These are phyloP conservation scores for Drosophila acutilabella DNA, from an alignment of 2,888 invertebrate species.

Conservation along the genomic window DNA sequence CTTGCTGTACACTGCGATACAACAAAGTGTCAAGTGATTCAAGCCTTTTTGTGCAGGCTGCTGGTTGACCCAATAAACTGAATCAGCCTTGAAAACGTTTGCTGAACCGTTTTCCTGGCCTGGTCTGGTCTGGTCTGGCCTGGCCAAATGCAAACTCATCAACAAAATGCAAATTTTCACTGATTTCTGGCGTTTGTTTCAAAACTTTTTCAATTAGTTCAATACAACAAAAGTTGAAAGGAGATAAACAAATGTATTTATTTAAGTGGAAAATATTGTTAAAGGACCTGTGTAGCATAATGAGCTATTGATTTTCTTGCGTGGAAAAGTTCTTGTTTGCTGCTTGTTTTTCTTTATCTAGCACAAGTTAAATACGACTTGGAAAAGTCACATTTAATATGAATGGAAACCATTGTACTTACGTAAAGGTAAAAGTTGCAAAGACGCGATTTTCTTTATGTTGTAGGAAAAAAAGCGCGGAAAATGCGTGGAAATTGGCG, in stretches of 20 bases:
- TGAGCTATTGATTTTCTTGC: constrained; percentile 67
- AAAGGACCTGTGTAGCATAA: constrained; percentile 24
- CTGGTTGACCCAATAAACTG: constrained; percentile 20
- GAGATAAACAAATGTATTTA: constrained; percentile 1
- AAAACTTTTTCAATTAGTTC: constrained; percentile 69
- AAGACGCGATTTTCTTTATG: background rate
- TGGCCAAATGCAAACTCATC: constrained; percentile 32
- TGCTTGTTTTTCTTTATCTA: constrained; percentile 7
- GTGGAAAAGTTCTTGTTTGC: constrained; percentile 21
- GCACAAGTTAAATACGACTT: constrained; percentile 8
- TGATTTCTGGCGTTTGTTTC: background rate
- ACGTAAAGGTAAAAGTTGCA: constrained; percentile 62
- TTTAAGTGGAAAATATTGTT: constrained; percentile 6
- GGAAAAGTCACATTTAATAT: constrained; percentile 9
- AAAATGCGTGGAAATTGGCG: constrained; percentile 26
- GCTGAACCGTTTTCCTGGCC: constrained; percentile 52
- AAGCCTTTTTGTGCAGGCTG: constrained; percentile 31
- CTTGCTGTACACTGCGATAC: constrained; percentile 19
- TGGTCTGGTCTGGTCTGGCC: background rate
- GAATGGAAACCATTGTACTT: constrained; percentile 42
- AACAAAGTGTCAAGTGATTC: constrained; percentile 8
- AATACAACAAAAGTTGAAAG: background rate
- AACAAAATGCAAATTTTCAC: constrained; percentile 51
- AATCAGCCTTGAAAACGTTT: constrained; percentile 67
- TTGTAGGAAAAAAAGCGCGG: constrained; percentile 41